Evolutionary conservation across 2,888 invertebrate species (phyloP), one percentile per base, ranked within the genome.

Genomic region (Alcis repandata): DNA sequence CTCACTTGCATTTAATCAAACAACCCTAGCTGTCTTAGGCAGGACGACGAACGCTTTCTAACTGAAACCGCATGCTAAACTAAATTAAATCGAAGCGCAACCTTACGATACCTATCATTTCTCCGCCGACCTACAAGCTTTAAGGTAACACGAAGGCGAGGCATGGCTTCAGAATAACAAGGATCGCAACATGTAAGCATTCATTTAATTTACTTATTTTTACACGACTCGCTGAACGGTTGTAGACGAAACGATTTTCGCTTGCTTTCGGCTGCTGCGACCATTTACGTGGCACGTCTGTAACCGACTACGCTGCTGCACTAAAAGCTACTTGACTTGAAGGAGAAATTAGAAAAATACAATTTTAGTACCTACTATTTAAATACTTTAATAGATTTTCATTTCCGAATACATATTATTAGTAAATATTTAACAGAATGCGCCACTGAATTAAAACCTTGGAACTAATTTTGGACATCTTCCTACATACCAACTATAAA

Each of bases 141-240:
- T 48, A 76, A 80, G 76, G 79, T 84, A 85, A 83, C 79, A 72
- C 69, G 78, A 78, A 76, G 76, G 60, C 85, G 82, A 85, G 87
- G 92, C 92, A 92, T 93, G 93, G 92, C 92, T 92, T 92, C 91
- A 86, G 83, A 87, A 85, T 91, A 91, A 91, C 87, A 76, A 83
- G 89, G 87, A 88, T 69, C 82, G 79, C 82, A 74, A 86, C 81
- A 85, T 82, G 89, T 89, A 89, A 89, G 89, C 88, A 87, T 85
- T 75, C 58, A 70, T 70, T 71, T 67, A 68, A 73, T 78, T 79
- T 78, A 76, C 76, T 79, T 78, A 58, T 75, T 72, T 75, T 72
- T 67, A 77, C 70, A 74, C 48, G n/a, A 48, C 46, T 67, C 71
- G 77, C 72, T 70, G 69, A 41, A 71, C 58, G 76, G 72, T 74